A percentile compares a stretch with the other conserved stretches of the same genome.
Conservation (phyloP, 2,113 vertebrate species). For the Chaetorhynchus papuensis region DNA sequence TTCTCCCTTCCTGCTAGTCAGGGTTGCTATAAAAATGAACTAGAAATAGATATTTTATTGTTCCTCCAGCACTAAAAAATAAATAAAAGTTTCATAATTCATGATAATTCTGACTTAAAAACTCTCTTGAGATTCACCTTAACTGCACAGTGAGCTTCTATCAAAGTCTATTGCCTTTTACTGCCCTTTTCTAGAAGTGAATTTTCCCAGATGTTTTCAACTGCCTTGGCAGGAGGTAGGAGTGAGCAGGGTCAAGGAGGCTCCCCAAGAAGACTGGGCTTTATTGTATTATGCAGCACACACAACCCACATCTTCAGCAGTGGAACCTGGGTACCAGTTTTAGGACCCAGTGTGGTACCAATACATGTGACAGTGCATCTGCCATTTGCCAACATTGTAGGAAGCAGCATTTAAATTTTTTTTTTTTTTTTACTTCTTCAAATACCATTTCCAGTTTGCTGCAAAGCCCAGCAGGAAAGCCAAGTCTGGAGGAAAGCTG, state of each 20-base stretch:
- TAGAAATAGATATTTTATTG: neutral
- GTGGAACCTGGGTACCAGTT: neutral
- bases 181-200: neutral
- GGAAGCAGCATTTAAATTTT: accelerated
- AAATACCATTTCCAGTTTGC: neutral
- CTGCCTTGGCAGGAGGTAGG: slow-evolving; percentile 48
- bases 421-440: neutral
- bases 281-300: slow-evolving; percentile 19
- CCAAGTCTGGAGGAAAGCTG: neutral
- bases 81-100: neutral
- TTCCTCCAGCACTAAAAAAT: neutral
- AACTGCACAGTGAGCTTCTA: neutral
- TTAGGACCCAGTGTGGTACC: neutral
- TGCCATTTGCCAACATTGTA: neutral
- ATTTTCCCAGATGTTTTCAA: neutral
- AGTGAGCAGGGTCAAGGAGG: slow-evolving; percentile 62
- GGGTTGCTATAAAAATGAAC: neutral
- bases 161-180: neutral
- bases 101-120: neutral
- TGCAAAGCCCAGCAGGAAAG: neutral
- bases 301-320: neutral
- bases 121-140: neutral
- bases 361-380: accelerated
- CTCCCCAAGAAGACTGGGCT: slow-evolving; percentile 50
- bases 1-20: neutral